Evolutionary conservation across 2,888 invertebrate genomes (phyloP), one percentile per base, ranked within the genome.

Genomic region (Diaprepes abbreviatus): DNA sequence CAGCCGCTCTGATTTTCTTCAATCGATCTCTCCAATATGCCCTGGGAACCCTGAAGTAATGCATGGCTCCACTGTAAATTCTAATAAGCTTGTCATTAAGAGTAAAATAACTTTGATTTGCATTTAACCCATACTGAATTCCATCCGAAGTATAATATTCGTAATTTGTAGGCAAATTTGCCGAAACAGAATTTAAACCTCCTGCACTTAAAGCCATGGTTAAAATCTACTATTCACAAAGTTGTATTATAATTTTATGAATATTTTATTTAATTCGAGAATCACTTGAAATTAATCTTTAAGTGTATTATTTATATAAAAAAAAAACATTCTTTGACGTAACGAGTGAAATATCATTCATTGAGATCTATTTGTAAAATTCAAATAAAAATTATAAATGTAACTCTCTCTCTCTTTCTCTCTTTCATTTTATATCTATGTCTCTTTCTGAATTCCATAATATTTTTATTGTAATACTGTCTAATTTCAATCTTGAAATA

Each of bases 41-140:
- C 24, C 89, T 89, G 1, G 93, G 93, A 0, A 93, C 87, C 1
- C 96, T 89, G 82, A 95, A 96, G 84, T 96, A 96, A 81, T 96
- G 96, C 79, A 96, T 86, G 0, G 88, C 86, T 6, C 89, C 90
- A 70, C 85, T 84, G 71, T 83, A 82, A 16, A 87, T 79, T n/a
- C 82, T 80, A 21, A 86, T 79, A 31, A 82, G 80, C 71, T 79
- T 82, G 31, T 83, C 81, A 76, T 86, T 86, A 19, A 86, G 76
- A 2, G 82, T 80, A 74, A 85, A 85, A 65, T 79, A 78, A 19
- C 80, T 78, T 48, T 80, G 76, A 28, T 79, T 74, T 4, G 77
- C 78, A 45, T 77, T 78, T 28, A 82, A 68, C 2, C 82, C 82
- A 0, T 70, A 71, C 4, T 75, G 75, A 19, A 84, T 81, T 3